phyloP scores from a whole-genome alignment of 2,797 vertebrate genomes.

The Corythornis leucogaster region DNA sequence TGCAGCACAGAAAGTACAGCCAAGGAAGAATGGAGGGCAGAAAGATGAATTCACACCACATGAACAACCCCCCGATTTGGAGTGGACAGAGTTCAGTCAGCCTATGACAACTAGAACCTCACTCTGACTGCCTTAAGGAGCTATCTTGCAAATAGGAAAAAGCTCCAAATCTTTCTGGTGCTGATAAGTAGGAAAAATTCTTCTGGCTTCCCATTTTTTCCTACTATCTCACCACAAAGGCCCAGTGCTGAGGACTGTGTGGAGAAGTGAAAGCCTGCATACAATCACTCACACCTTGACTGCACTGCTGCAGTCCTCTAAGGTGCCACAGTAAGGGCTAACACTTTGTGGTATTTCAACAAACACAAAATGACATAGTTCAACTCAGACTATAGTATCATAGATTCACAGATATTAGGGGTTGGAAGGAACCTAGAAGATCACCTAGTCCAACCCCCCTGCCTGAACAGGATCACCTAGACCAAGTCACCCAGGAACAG shows the following conservation, averaged over 20 bases:
- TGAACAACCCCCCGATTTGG: conserved; percentile 17
- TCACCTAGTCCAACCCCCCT: too few species aligned
- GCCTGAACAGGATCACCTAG: too few species aligned
- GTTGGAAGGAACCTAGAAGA: too few species aligned
- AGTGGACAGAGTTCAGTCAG: neutral
- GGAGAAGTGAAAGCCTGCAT: neutral
- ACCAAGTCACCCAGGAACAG: too few species aligned
- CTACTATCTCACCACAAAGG: neutral
- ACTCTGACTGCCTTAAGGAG: conserved; percentile 1
- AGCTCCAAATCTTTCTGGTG: neutral
- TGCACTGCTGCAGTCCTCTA: neutral
- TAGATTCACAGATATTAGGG: too few species aligned
- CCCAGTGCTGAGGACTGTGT: neutral
- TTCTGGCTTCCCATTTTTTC: neutral
- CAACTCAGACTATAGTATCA: neutral
- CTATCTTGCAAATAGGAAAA: neutral
- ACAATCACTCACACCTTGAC: neutral
- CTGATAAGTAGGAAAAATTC: neutral
- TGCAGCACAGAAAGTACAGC: conserved; percentile 55
- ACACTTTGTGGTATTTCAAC: neutral
- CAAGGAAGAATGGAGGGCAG: neutral
- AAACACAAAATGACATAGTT: neutral
- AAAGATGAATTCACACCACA: neutral
- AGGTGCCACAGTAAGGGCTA: neutral
- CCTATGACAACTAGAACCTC: neutral